Evolutionary conservation across 2,888 invertebrate genomes (phyloP), one percentile per base, ranked within the genome.

Genomic region (Allygus modestus): DNA sequence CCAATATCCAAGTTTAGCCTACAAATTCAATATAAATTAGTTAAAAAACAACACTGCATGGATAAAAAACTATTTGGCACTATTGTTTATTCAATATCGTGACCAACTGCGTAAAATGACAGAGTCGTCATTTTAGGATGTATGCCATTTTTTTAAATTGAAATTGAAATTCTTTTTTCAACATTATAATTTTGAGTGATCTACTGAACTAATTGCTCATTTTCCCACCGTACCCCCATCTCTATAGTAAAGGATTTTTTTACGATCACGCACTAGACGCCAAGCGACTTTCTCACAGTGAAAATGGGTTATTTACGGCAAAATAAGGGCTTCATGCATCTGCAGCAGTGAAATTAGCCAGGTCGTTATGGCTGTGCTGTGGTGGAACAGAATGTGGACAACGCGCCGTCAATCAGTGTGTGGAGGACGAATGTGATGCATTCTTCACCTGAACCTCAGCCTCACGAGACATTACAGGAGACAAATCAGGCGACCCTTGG

Each of bases 331-430:
- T 23, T 12, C 23, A 23, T 58, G 28, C 28, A 15, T 65, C 65
- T 65, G 26, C 17, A 12, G 51, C n/a, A n/a, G 51, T 51, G 51
- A 51, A 51, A 51, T 51, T 51, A 51, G 15, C 51, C 58, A 15
- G 54, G 31, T 65, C 65, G 31, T 58, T 58, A 58, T 26, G n/a
- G 51, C 51, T 58, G 58, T 58, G 58, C 20, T 2, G 23, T 17
- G 65, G 65, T 65, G 65, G 65, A 65, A 65, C 28, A 65, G 31
- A 65, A 65, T 65, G 58, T 58, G 58, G 12, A 2, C 58, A 15
- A 7, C 12, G 46, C 12, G 54, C 54, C 11, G 11, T 23, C 15
- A 15, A 31, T 28, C 65, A 31, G 23, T 20, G 26, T 46, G 23
- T 7, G 12, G 58, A 23, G 58, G 58, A 65, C 5, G 31, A 15